A percentile compares a stretch with the other conserved stretches of the same genome.
These are phyloP conservation scores for Microtus ochrogaster DNA, from an alignment of 2,113 vertebrate species.

Conservation along the genomic window DNA sequence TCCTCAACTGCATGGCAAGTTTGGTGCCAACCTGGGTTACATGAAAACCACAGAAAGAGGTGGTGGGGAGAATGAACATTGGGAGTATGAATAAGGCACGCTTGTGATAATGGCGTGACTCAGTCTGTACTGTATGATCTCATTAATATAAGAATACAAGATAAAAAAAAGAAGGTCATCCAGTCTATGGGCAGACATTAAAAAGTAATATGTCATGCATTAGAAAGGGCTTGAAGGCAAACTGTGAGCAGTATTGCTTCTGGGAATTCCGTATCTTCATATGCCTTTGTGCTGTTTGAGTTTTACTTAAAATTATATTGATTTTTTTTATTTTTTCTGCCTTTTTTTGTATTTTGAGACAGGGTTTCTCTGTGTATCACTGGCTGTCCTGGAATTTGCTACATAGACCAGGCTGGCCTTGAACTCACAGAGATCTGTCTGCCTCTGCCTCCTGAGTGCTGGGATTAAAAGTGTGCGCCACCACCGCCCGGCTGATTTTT, in stretches of 20 bases:
- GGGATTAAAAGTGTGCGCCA: no score
- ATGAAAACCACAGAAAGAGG: not conserved
- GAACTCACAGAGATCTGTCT: no score
- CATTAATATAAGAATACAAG: not conserved
- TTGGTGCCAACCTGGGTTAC: not conserved
- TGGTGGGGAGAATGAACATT: not conserved
- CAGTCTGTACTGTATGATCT: not conserved
- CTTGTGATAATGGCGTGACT: not conserved
- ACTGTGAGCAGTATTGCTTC: not conserved
- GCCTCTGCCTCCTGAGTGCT: no score
- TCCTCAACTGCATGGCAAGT: not conserved
- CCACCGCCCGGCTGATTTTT: not conserved
- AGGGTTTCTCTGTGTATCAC: no score
- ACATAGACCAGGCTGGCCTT: no score
- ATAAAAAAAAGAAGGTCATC: not conserved
- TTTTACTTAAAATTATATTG: constrained; percentile 5
- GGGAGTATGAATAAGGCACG: not conserved
- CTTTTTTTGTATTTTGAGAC: no score
- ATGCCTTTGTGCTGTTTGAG: not conserved
- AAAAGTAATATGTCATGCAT: not conserved
- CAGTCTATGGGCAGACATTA: not conserved
- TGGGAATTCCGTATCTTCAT: not conserved
- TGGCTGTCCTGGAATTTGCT: no score
- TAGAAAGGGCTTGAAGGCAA: not conserved
- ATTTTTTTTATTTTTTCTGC: not conserved